Evolutionary conservation across 1,140 invertebrate species (phyloP).

Genomic region (Plutomurus gul): DNA sequence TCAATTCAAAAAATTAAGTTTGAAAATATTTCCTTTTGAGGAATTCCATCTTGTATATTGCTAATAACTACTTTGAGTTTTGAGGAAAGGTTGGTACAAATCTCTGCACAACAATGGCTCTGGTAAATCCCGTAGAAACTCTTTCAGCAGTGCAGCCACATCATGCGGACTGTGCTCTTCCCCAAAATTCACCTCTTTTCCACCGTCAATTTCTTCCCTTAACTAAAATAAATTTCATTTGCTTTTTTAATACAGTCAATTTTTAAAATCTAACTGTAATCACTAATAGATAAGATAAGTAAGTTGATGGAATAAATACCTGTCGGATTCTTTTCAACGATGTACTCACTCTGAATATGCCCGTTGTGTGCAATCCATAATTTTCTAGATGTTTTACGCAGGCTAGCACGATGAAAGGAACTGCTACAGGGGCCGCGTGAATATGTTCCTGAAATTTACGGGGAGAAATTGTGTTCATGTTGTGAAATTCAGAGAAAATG

Average conservation of each 20-base stretch:
- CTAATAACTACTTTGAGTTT: slow-evolving; percentile 92
- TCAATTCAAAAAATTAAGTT: not conserved
- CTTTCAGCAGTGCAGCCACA: slow-evolving; percentile 88
- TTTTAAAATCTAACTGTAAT: no score
- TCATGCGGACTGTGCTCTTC: slow-evolving; percentile 86
- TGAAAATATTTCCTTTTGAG: not conserved
- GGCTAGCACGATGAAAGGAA: slow-evolving; percentile 72
- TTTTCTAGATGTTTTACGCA: slow-evolving; percentile 80
- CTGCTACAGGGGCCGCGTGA: slow-evolving; percentile 34
- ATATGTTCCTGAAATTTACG: slow-evolving; percentile 59
- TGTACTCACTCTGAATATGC: slow-evolving; percentile 86
- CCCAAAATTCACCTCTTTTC: slow-evolving; percentile 74
- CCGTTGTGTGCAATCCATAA: slow-evolving; percentile 78
- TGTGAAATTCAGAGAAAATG: no score
- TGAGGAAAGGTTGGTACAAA: slow-evolving; percentile 84
- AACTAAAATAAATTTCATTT: slow-evolving; percentile 65
- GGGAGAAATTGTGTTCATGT: slow-evolving; percentile 10
- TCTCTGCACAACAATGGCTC: slow-evolving; percentile 87
- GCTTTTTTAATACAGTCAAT: not conserved
- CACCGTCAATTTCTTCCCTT: slow-evolving; percentile 86
- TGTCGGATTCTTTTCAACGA: slow-evolving; percentile 89
- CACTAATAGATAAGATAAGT: no score
- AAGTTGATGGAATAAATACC: slow-evolving; percentile 68
- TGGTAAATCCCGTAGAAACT: slow-evolving; percentile 89
- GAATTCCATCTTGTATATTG: no score